A percentile compares a stretch with the other conserved stretches of the same genome.
phyloP scores from a whole-genome alignment of 2,888 invertebrate species.

The Eueremaeus valkanovi region DNA sequence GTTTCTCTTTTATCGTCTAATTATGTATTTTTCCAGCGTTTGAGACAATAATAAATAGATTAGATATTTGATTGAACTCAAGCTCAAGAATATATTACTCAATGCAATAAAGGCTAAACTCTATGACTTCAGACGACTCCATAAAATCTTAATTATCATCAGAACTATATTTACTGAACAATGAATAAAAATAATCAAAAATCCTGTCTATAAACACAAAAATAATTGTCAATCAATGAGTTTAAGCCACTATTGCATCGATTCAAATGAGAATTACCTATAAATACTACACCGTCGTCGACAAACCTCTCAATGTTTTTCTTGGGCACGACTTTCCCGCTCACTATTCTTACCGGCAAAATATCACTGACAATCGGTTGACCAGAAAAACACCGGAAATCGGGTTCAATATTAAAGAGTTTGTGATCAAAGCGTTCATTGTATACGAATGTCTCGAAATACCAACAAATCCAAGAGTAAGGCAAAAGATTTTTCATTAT shows the following conservation, averaged over 20 bases:
- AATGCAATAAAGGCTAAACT: no score
- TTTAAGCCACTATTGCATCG: no score
- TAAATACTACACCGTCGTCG: slow-evolving; percentile 49
- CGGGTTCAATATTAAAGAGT: slow-evolving; percentile 52
- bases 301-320: slow-evolving; percentile 50
- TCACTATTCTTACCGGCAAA: slow-evolving; percentile 53
- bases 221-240: no score
- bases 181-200: no score
- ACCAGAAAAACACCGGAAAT: slow-evolving; percentile 49
- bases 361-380: slow-evolving; percentile 53
- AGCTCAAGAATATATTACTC: no score
- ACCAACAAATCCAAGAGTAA: slow-evolving; percentile 13
- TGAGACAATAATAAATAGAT: not conserved
- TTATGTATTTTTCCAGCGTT: no score
- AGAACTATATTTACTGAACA: no score
- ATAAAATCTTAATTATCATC: no score
- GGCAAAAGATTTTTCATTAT: slow-evolving; percentile 6
- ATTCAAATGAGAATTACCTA: slow-evolving; percentile 50
- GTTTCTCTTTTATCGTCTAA: slow-evolving; percentile 46
- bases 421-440: slow-evolving; percentile 52
- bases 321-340: slow-evolving; percentile 51
- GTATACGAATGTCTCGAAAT: slow-evolving; percentile 42
- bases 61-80: not conserved
- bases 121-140: no score
- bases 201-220: no score